phyloP scores from a whole-genome alignment of 2,888 invertebrate species.

The Heteropelma amictum region DNA sequence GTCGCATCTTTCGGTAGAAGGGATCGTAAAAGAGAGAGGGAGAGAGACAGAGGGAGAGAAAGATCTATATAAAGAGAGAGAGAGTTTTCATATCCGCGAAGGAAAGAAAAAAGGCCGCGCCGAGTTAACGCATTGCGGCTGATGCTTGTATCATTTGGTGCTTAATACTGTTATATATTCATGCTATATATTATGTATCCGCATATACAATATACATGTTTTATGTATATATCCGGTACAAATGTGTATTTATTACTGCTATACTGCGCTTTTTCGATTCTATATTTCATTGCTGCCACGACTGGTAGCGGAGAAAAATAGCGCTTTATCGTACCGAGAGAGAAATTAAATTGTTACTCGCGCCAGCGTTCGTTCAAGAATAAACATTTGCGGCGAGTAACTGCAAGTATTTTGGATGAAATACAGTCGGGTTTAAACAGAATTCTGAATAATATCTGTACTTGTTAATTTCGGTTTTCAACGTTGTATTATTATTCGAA shows the following conservation, averaged over 20 bases:
- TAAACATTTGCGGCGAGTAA: slow-evolving; percentile 32
- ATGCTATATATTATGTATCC: slow-evolving; percentile 5
- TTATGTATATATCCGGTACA: slow-evolving; percentile 2
- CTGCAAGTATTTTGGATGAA: background rate
- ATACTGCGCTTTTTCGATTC: slow-evolving; percentile 17
- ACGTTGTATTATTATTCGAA: no score
- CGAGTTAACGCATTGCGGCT: slow-evolving; percentile 55
- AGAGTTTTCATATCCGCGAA: slow-evolving; percentile 38
- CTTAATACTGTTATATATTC: slow-evolving; percentile 1
- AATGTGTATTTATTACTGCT: background rate
- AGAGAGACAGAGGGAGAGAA: background rate
- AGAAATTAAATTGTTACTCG: slow-evolving; percentile 45
- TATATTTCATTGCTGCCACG: slow-evolving; percentile 34
- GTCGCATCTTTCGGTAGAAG: slow-evolving; percentile 44
- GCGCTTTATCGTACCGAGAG: slow-evolving; percentile 17
- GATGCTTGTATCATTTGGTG: slow-evolving; percentile 43
- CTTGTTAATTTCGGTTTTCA: no score
- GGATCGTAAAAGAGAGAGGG: slow-evolving; percentile 13
- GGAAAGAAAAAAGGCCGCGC: slow-evolving; percentile 48
- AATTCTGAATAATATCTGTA: background rate
- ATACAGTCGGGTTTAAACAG: background rate
- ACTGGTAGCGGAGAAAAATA: slow-evolving; percentile 31
- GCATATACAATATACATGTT: background rate
- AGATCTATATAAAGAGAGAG: background rate
- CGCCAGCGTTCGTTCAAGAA: slow-evolving; percentile 28